Evolutionary conservation across 2,113 vertebrate genomes (phyloP), one percentile per base, ranked within the genome.

Genomic region (Cyanoderma ruficeps): DNA sequence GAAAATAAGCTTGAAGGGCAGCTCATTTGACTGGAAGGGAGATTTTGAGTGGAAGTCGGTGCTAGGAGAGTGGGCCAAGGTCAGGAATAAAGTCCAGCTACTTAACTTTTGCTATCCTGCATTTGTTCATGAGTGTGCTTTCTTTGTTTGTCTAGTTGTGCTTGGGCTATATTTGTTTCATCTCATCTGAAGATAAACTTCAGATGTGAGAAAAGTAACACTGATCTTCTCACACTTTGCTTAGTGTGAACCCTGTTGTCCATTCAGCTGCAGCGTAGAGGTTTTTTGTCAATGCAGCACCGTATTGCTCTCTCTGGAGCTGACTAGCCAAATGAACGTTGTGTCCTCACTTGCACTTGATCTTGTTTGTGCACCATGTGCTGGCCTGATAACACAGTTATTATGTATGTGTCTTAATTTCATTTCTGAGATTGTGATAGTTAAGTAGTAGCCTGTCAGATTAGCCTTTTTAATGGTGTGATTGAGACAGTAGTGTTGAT

Each of bases 281-380:
- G n/a, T 13, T 90, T 84, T 84, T n/a, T 59, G 23, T 71, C 70
- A 44, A 5, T 23, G 11, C 31, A 49, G 24, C 13, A 3, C 33
- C 1, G 0, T 12, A 6, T 63, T 79, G 14, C 33, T 67, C 21
- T 14, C 13, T 64, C 39, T 60, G 44, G 44, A 90, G 7, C 33
- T 24, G 33, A 18, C 8, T 15, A 23, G 17, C 31, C 44, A n/a
- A 55, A 59, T 5, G 2, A 74, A 17, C 17, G 11, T 30, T 0
- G 0, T 13, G 16, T 65, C 30, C 25, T 80, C 7, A 4, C n/a
- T 69, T 61, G 59, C 24, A 10, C 27, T 81, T 72, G 2, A 2
- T 52, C 50, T 69, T 22, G 0, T 87, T 77, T 81, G 46, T 81
- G 76, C 5, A 9, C 59, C n/a, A 25, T 53, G 20, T 89, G 16